phyloP scores from a whole-genome alignment of 2,113 vertebrate genomes.

The Leucoraja erinaceus region DNA sequence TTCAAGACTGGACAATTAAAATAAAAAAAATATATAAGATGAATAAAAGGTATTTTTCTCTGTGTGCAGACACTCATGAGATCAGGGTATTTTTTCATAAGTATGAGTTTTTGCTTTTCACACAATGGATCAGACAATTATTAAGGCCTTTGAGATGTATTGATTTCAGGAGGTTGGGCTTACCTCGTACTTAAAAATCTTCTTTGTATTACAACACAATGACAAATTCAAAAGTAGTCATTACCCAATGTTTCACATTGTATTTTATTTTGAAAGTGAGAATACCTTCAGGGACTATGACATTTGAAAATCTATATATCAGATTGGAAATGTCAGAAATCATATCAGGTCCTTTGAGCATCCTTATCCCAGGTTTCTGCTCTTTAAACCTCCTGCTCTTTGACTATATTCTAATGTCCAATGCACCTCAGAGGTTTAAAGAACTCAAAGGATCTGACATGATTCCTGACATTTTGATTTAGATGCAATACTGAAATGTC shows the following conservation, averaged over 20 bases:
- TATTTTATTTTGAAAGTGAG: neutral
- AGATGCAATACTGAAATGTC: constrained; percentile 4
- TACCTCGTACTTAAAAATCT: neutral
- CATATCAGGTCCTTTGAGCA: neutral
- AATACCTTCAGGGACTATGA: neutral
- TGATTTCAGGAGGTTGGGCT: neutral
- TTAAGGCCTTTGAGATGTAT: neutral
- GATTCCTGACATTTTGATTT: constrained; percentile 28
- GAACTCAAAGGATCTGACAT: neutral
- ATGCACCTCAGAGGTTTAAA: too few relatives aligned
- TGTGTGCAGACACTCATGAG: neutral
- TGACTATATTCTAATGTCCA: constrained; percentile 2
- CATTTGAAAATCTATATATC: neutral
- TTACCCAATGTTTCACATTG: neutral
- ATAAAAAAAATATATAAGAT: neutral
- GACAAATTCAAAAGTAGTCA: constrained; percentile 9
- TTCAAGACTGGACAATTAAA: neutral
- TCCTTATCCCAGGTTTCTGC: neutral
- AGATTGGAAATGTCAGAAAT: constrained; percentile 1
- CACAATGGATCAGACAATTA: neutral
- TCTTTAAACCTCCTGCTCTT: neutral
- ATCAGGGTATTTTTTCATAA: neutral
- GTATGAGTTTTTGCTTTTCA: neutral
- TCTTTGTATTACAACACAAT: neutral
- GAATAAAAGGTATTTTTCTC: neutral